Percentiles rank a stretch among this genome's conserved stretches.
Conservation (phyloP, 2,888 invertebrate species). For the Yponomeuta plumbellus region DNA sequence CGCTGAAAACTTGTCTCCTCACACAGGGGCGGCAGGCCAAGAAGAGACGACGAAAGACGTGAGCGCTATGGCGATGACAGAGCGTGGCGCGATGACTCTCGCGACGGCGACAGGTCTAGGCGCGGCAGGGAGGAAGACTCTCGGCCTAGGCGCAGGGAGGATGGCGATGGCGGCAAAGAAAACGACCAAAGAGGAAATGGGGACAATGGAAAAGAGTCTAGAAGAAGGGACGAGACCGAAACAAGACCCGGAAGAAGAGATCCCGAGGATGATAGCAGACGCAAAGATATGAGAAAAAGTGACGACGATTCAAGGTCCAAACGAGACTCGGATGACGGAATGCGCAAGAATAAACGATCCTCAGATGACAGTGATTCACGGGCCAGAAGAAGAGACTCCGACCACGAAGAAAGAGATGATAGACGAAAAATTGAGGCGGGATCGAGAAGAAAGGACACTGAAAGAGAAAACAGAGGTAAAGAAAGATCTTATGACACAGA, state of each 20-base stretch:
- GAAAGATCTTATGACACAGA: neutral
- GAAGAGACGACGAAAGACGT: conserved; percentile 6
- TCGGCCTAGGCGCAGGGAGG: neutral
- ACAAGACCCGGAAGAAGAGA: conserved; percentile 13
- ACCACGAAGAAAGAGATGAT: conserved; percentile 17
- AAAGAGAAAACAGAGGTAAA: neutral
- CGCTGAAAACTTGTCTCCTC: neutral
- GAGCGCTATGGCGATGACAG: conserved; percentile 15
- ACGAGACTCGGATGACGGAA: neutral
- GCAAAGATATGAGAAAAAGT: conserved; percentile 19
- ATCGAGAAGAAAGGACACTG: neutral
- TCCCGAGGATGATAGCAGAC: conserved; percentile 20
- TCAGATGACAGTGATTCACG: conserved; percentile 19
- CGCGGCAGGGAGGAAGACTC: neutral
- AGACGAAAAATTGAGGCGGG: neutral
- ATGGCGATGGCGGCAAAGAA: neutral
- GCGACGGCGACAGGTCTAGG: conserved; percentile 1
- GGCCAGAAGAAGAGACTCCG: conserved; percentile 19
- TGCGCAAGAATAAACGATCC: neutral
- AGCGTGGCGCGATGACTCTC: conserved; percentile 17
- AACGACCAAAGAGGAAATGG: conserved; percentile 14
- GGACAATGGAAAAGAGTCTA: conserved; percentile 22
- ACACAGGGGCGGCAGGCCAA: neutral
- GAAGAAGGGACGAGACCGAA: conserved; percentile 18
- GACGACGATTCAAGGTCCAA: conserved; percentile 15